These are phyloP conservation scores for Merluccius polli DNA, from an alignment of 2,797 vertebrate genomes.

Conservation along the genomic window DNA sequence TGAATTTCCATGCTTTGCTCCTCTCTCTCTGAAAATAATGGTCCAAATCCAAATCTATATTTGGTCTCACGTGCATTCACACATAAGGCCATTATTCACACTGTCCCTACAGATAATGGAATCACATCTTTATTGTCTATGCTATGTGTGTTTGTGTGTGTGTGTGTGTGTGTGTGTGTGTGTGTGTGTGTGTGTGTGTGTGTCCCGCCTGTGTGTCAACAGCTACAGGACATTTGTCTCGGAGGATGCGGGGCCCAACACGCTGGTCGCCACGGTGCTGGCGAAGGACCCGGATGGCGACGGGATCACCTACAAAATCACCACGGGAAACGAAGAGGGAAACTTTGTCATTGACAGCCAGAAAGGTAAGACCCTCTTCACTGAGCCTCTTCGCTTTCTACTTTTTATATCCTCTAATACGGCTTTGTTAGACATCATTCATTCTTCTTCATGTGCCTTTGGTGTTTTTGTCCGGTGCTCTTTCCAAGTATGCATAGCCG, in stretches of 20 bases:
- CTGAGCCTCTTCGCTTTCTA: not conserved
- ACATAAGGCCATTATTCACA: not conserved
- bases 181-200: constrained; percentile 20
- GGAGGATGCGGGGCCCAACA: constrained; percentile 87
- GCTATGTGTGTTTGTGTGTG: constrained; percentile 17
- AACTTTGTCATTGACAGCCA: constrained; percentile 88
- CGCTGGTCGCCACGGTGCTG: constrained; percentile 81
- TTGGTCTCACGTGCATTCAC: not conserved
- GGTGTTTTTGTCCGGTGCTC: no score
- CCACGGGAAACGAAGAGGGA: constrained; percentile 80
- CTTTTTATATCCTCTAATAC: no score
- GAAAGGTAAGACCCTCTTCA: constrained; percentile 72
- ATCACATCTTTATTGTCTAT: not conserved
- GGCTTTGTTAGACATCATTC: no score
- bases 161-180: constrained; percentile 19
- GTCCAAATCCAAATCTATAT: not conserved
- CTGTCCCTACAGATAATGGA: not conserved
- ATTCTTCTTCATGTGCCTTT: no score
- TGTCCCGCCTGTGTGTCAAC: constrained; percentile 35
- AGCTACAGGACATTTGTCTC: constrained; percentile 90
- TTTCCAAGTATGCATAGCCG: no score
- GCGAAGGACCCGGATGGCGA: constrained; percentile 89
- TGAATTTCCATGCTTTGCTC: not conserved
- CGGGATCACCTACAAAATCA: constrained; percentile 79
- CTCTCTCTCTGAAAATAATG: not conserved